A percentile compares a stretch with the other conserved stretches of the same genome.
Conservation (phyloP, 2,888 invertebrate species). For the Lasioglossum leucozonium region DNA sequence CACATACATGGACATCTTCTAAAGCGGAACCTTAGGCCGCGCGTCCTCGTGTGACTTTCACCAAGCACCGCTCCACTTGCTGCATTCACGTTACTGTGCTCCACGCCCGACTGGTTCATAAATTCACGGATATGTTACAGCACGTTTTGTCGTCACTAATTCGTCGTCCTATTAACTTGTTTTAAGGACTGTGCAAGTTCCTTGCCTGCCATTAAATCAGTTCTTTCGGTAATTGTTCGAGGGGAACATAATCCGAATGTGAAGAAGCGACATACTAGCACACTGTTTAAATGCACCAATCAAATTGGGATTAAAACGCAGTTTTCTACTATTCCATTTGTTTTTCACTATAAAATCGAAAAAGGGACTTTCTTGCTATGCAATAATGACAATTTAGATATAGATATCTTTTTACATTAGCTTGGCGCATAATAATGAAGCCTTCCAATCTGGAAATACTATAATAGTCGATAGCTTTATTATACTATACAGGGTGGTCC, state of each 20-base stretch:
- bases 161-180: background rate
- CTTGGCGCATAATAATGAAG: too few relatives aligned
- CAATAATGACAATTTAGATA: background rate
- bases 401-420: background rate
- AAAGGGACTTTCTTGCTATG: background rate
- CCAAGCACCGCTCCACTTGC: constrained; percentile 79
- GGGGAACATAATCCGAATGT: background rate
- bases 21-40: constrained; percentile 41
- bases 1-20: constrained; percentile 50
- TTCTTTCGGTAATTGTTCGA: background rate
- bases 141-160: constrained; percentile 24
- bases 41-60: constrained; percentile 66
- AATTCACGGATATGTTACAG: constrained; percentile 55
- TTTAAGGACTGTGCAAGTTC: background rate
- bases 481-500: too few relatives aligned
- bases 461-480: too few relatives aligned
- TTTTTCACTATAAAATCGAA: background rate
- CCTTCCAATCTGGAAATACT: too few relatives aligned
- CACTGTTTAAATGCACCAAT: background rate
- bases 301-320: background rate
- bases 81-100: constrained; percentile 50
- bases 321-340: background rate
- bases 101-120: constrained; percentile 57
- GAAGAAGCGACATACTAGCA: background rate
- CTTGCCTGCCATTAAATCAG: background rate